Base-by-base conservation (phyloP, 2,113 vertebrate genomes). In the Oryzias melastigma region DNA sequence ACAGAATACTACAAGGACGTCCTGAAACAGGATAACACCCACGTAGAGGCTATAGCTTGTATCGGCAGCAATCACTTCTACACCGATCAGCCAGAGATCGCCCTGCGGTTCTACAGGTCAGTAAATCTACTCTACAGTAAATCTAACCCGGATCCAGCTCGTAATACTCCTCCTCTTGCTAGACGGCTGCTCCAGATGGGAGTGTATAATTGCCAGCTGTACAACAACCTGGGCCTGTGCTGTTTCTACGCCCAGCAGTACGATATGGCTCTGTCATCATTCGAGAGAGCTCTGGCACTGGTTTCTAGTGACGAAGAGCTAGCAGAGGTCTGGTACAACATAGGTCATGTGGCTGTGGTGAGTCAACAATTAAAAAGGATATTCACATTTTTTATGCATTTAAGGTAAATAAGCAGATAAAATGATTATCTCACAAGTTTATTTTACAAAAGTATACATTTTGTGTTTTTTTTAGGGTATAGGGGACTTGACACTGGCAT, bases 181-280 rank as follows among this genome's bases (percentile, higher is more conserved):
- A 99, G 97, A 67, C 95, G 96, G 15, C 92, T 98, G 43, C 91
- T 98, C 69, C 96, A 98, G 90, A 98, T 98, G 96, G 97, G 97
- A 20, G 94, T 99, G 59, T 97, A 98, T 77, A 98, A 96, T 86
- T 96, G 95, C 85, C 95, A 97, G 58, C 94, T 99, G 63, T 97
- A 96, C 71, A 99, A 98, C 92, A 99, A 98, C 83, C 90, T 99
- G 86, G 97, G 96, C 16, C 91, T 99, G 69, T 98, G 96, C 76
- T 99, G 97, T 90, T 98, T 98, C 87, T 98, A 95, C 18, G 97
- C 96, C 45, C 97, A 99, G 91, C 97, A 99, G 82, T 98, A 98
- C 13, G 97, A 99, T 75, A 96, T 98, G 96, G 95, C 94, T 10
- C 91, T 99, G 27, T 95, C 93, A 54, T 98, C 95, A 0, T 98